Percentiles rank a stretch among this genome's conserved stretches.
Evolutionary conservation across 2,797 vertebrate species (phyloP).

Genomic region (Acomys russatus): DNA sequence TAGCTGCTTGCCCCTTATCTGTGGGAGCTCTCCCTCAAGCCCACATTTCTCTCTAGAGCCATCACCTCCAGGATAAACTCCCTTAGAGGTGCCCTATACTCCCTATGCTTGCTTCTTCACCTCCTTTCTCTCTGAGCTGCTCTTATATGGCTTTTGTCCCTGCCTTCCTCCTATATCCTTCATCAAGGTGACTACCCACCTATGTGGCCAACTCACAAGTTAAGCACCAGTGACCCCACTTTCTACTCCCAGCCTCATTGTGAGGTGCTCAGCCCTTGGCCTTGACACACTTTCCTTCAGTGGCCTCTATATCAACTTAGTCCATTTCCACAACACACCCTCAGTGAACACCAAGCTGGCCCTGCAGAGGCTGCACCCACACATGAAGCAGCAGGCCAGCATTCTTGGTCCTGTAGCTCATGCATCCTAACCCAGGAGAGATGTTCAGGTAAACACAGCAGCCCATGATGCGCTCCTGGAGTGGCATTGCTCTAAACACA

Average conservation of each 20-base stretch:
- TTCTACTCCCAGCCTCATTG: not conserved
- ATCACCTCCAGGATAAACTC: not conserved
- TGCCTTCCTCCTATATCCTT: fast-evolving
- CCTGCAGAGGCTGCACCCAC: not conserved
- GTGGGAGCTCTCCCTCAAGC: not conserved
- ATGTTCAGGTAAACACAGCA: not conserved
- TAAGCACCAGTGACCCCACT: not conserved
- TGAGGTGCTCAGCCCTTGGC: not conserved
- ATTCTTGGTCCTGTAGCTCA: not conserved
- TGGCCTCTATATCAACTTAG: not conserved
- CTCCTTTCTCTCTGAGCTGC: not conserved
- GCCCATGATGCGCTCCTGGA: not conserved
- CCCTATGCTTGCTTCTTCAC: fast-evolving
- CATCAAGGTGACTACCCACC: not conserved
- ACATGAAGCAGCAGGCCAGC: not conserved
- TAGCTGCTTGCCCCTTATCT: not conserved
- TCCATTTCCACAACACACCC: not conserved
- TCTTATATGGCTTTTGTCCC: fast-evolving
- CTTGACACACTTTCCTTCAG: not conserved
- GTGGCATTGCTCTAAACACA: not conserved
- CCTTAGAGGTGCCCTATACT: not conserved
- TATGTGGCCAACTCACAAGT: not conserved
- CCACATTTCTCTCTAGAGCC: not conserved
- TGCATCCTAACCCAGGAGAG: not conserved
- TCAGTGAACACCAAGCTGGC: not conserved